Evolutionary conservation across 2,888 invertebrate species (phyloP).

Genomic region (Drosophila heteroneura): DNA sequence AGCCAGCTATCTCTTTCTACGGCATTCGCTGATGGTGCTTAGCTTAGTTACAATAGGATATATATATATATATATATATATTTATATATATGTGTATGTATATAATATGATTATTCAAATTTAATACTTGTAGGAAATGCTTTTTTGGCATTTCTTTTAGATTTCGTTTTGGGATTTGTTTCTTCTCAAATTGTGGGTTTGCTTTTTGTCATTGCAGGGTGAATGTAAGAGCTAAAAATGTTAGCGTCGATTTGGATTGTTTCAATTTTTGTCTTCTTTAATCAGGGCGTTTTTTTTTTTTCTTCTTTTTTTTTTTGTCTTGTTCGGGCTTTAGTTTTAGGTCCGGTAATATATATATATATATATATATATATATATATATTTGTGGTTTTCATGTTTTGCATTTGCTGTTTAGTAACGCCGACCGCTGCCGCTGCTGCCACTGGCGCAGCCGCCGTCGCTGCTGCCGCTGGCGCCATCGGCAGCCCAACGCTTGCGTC

Average conservation of each 20-base stretch:
- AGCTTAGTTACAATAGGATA: conserved; percentile 25
- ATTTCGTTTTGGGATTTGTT: conserved; percentile 13
- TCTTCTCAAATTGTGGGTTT: conserved; percentile 3
- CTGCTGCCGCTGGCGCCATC: conserved; percentile 82
- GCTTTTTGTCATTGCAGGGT: conserved; percentile 66
- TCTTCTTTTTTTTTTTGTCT: background rate
- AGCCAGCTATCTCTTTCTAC: background rate
- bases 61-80: background rate
- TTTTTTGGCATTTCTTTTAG: conserved; percentile 10
- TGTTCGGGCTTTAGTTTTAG: background rate
- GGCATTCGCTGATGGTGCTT: conserved; percentile 19
- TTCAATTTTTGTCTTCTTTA: conserved; percentile 17
- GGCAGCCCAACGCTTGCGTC: conserved; percentile 80
- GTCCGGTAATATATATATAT: background rate
- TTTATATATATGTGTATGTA: conserved; percentile 23
- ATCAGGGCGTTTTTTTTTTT: conserved; percentile 7
- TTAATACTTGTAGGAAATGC: conserved; percentile 70
- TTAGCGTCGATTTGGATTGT: conserved; percentile 72
- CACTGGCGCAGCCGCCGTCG: conserved; percentile 71
- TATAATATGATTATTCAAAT: conserved; percentile 38
- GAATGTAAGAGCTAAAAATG: conserved; percentile 80
- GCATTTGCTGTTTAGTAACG: conserved; percentile 52
- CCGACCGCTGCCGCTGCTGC: conserved; percentile 72
- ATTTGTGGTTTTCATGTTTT: too few relatives aligned
- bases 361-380: background rate